These are phyloP conservation scores for Zaprionus lachaisei DNA, from an alignment of 1,140 invertebrate species.

Conservation along the genomic window DNA sequence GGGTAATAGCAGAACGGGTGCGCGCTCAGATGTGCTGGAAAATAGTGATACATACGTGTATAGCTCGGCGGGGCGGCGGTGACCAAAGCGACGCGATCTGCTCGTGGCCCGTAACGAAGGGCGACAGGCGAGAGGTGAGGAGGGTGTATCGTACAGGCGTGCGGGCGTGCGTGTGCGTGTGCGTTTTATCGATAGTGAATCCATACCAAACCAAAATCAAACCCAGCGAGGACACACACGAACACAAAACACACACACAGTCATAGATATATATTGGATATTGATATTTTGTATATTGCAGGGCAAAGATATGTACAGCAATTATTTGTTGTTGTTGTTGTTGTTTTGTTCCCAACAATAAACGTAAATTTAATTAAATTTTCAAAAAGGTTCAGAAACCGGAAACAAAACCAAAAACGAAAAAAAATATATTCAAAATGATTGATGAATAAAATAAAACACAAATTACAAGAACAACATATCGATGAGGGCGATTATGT, in stretches of 20 bases:
- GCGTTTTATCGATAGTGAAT: slow-evolving; percentile 55
- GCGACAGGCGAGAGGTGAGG: not conserved
- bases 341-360: slow-evolving; percentile 48
- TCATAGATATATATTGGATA: slow-evolving; percentile 48
- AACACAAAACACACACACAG: slow-evolving; percentile 31
- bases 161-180: slow-evolving; percentile 36
- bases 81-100: slow-evolving; percentile 85
- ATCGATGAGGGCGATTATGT: slow-evolving; percentile 57
- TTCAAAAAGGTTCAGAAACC: slow-evolving; percentile 69
- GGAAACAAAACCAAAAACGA: slow-evolving; percentile 70
- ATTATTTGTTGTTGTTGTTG: slow-evolving; percentile 46
- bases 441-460: slow-evolving; percentile 73
- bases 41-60: slow-evolving; percentile 86
- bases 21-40: slow-evolving; percentile 84
- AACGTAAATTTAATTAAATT: slow-evolving; percentile 78
- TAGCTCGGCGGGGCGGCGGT: slow-evolving; percentile 85
- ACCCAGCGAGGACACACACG: slow-evolving; percentile 71
- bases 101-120: slow-evolving; percentile 23
- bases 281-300: slow-evolving; percentile 42
- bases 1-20: slow-evolving; percentile 85
- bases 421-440: slow-evolving; percentile 66
- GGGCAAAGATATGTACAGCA: slow-evolving; percentile 61
- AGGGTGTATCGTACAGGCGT: not conserved
- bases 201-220: slow-evolving; percentile 67
- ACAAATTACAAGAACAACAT: slow-evolving; percentile 60